Conservation (phyloP, 2,797 vertebrate species). For the Xyrichtys novacula region DNA sequence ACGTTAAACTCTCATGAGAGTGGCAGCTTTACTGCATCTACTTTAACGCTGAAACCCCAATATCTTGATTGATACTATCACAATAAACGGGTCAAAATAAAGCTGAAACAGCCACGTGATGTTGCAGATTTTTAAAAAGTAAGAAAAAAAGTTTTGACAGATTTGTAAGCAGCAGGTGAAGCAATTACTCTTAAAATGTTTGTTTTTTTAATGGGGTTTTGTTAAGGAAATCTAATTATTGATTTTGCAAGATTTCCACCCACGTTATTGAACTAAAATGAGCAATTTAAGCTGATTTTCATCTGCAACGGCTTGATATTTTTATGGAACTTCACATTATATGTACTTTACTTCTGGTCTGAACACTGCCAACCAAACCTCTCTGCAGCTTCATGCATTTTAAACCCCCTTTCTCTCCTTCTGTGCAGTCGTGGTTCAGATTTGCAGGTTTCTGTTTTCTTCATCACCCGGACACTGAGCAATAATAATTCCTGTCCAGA, state of each 20-base stretch:
- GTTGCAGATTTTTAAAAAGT: neutral
- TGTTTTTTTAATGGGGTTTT: neutral
- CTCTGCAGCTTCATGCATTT: neutral
- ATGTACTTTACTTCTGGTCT: neutral
- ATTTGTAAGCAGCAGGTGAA: neutral
- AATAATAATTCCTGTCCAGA: conserved; percentile 88
- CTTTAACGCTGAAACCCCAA: neutral
- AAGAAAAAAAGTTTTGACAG: neutral
- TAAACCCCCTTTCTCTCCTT: conserved; percentile 7
- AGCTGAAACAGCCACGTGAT: neutral
- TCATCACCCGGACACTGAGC: conserved; percentile 81
- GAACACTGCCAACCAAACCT: neutral
- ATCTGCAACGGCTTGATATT: no score
- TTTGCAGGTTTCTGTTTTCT: conserved; percentile 37
- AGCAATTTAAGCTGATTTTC: no score
- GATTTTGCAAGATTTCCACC: no score
- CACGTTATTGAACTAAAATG: no score
- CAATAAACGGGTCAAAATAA: neutral
- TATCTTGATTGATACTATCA: neutral
- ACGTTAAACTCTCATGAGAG: neutral
- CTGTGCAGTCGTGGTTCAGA: conserved; percentile 51
- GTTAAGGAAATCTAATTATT: neutral
- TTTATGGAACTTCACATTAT: no score
- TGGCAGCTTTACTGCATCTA: neutral
- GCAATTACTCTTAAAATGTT: neutral